Evolutionary conservation across 64 coral and sea anemone species (phyloP), one percentile per base, ranked within the genome.

Genomic region (Montipora foliosa): DNA sequence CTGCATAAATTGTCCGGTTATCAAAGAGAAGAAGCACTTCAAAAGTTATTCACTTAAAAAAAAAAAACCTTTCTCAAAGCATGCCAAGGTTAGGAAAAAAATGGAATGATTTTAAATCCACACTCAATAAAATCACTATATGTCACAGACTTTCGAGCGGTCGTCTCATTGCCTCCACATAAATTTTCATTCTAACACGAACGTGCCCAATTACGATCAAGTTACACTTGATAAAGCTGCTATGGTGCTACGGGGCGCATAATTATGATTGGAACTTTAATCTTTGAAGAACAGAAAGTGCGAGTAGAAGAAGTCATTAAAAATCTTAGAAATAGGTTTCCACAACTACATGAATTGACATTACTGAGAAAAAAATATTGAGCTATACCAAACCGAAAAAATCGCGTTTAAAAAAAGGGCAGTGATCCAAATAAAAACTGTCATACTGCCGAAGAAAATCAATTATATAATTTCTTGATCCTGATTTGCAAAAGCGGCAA

Each of bases 1-100:
- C 64, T 3, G 49, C 49, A 57, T 46, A 12, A 61, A 49, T 86
- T 17, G 16, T 11, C 7, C 71, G 22, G 44, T 68, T 51, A 70
- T 86, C 82, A 71, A 13, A 59, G 45, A 64, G 13, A 86, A 64
- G 58, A n/a, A 66, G 47, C n/a, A 71, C 82, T 86, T 67, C 57
- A 84, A 67, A 59, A 68, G 59, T 45, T 67, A 84, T 37, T 62
- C 74, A 76, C 8, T 76, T 8, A 0, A 46, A 66, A 84, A 37
- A 67, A 8, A 57, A 69, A 71, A 21, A 4, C 3, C 25, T 49
- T 72, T 8, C 47, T 72, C 62, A 5, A 64, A 16, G 15, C 61
- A 64, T 64, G 82, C 71, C 82, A 86, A 70, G 66, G 45, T 71
- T 71, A n/a, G 2, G 12, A 82, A 47, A 10, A 21, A 86, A 71